Base-by-base conservation (phyloP, 2,797 vertebrate genomes). In the Florisuga fusca region DNA sequence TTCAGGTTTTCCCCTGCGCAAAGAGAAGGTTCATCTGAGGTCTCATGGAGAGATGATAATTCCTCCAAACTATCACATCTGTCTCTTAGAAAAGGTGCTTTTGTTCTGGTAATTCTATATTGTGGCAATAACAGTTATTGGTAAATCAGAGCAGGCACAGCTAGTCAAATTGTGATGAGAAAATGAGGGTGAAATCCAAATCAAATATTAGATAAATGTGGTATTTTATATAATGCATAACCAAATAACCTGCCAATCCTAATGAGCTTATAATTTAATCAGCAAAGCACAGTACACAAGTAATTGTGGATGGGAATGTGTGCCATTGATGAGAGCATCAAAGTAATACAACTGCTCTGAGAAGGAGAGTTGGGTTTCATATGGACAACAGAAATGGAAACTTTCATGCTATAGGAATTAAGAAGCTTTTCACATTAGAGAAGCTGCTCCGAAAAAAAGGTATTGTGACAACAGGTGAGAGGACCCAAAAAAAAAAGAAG, bases 21-120 rank as follows among this genome's bases (percentile, higher is more conserved):
- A 95, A 89, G 36, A 55, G 38, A 86, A 91, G 74, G 95, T 96
- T 97, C 97, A 96, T 91, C 75, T 94, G 87, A 96, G 96, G 95
- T 96, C 96, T 96, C 84, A 81, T 38, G 86, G 83, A 87, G 17
- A 76, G 58, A 93, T 36, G n/a, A 33, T 80, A 92, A 84, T 79
- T 95, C 68, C 48, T 90, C n/a, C 31, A 71, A 81, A 94, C 73
- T 25, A 71, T 68, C 85, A 77, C 73, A 84, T 90, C 73, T 86
- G 69, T 93, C 75, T 93, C 59, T 75, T 76, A 54, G 81, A 78
- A 86, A 91, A 86, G 29, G 48, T 80, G 45, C 25, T 93, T 92
- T 93, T 87, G 58, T 92, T 83, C 71, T 93, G 55, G 31, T 77
- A 89, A 53, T 27, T 93, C 54, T 63, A 19, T 53, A 72, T 19